Conservation (phyloP, 2,888 invertebrate genomes). For the Synergus umbraculus region DNA sequence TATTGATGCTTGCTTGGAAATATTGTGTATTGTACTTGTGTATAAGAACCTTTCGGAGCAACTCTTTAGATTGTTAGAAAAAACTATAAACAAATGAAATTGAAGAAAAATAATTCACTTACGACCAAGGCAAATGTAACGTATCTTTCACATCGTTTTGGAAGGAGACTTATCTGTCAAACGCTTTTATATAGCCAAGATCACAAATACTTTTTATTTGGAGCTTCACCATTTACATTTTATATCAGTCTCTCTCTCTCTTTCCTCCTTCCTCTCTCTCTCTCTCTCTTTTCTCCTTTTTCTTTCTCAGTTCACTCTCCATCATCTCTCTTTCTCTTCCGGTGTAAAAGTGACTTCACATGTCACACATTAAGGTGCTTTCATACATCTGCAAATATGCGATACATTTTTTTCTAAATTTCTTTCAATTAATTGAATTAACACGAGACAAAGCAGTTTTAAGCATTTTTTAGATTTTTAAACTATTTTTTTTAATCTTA, state of each 20-base stretch:
- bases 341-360: background rate
- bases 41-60: background rate
- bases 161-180: background rate
- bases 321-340: background rate
- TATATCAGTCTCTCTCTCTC: background rate
- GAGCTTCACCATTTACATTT: slow-evolving; percentile 7
- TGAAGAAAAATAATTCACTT: slow-evolving; percentile 22
- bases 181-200: background rate
- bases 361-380: background rate
- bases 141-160: slow-evolving; percentile 29
- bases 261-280: background rate
- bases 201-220: background rate
- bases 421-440: too few relatives aligned
- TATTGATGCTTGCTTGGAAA: slow-evolving; percentile 40
- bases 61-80: slow-evolving; percentile 6
- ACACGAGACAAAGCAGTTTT: too few relatives aligned
- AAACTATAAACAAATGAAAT: background rate
- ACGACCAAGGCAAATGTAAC: slow-evolving; percentile 22
- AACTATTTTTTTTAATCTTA: too few relatives aligned
- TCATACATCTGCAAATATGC: too few relatives aligned
- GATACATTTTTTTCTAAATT: background rate
- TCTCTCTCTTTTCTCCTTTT: background rate
- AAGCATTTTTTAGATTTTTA: too few relatives aligned
- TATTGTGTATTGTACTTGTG: background rate
- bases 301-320: too few relatives aligned